Evolutionary conservation across 2,113 vertebrate genomes (phyloP).

Genomic region (Corythaixoides concolor): DNA sequence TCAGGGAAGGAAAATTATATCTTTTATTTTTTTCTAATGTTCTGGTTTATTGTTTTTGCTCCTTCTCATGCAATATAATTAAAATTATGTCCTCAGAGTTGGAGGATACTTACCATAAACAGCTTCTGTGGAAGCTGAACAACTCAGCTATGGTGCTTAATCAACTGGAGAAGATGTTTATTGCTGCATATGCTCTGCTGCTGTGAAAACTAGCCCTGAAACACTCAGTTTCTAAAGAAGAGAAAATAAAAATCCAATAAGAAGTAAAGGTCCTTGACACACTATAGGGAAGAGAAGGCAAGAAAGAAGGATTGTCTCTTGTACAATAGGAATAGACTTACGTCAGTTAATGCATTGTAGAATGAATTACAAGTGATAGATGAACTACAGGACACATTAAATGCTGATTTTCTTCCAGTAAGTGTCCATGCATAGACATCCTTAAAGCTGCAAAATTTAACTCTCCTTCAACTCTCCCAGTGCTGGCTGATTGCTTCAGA

Average conservation of each 20-base stretch:
- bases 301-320: not conserved
- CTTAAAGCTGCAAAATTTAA: not conserved
- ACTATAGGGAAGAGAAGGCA: conserved; percentile 6
- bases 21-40: conserved; percentile 51
- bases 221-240: not conserved
- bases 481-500: not conserved
- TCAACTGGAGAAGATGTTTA: conserved; percentile 51
- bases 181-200: conserved; percentile 34
- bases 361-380: conserved; percentile 34
- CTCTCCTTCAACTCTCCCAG: not conserved
- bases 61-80: conserved; percentile 60
- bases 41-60: conserved; percentile 45
- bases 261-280: conserved; percentile 55
- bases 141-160: conserved; percentile 36
- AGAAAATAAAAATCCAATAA: conserved; percentile 64
- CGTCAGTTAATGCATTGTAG: not conserved
- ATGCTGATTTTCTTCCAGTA: conserved; percentile 1
- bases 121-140: conserved; percentile 19
- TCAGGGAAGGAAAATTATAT: conserved; percentile 38
- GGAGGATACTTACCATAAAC: conserved; percentile 43
- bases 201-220: conserved; percentile 42
- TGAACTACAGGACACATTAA: conserved; percentile 4
- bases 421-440: not conserved
- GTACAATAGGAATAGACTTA: not conserved
- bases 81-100: conserved; percentile 53